These are phyloP conservation scores for Callospermophilus lateralis DNA, from an alignment of 2,113 vertebrate genomes.

Conservation along the genomic window DNA sequence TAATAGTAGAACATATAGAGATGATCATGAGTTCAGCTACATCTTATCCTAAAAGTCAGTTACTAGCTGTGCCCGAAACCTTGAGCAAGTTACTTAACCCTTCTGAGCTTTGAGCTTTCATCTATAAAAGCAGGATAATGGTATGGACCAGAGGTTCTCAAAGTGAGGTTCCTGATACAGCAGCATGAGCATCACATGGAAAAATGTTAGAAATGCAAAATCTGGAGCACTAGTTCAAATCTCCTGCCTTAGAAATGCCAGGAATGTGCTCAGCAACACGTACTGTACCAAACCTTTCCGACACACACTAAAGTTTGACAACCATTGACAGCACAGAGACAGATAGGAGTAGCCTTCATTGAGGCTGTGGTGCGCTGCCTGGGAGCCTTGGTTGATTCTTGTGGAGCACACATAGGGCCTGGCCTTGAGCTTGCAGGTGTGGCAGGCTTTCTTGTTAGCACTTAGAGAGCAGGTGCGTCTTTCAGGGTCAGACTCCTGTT, in stretches of 20 bases:
- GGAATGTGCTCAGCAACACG: background rate
- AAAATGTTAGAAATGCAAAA: background rate
- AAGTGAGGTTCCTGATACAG: background rate
- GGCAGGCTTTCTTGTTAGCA: background rate
- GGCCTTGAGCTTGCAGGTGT: background rate
- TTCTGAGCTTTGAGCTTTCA: background rate
- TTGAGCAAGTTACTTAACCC: background rate
- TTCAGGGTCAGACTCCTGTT: background rate
- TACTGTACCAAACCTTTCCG: background rate
- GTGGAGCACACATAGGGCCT: background rate
- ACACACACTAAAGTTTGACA: background rate
- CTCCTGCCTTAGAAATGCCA: background rate
- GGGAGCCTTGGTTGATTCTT: background rate
- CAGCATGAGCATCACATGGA: background rate
- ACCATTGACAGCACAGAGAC: background rate
- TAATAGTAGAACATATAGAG: background rate
- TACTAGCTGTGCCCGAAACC: background rate
- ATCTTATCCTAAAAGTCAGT: background rate
- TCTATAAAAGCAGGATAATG: background rate
- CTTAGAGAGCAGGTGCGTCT: background rate
- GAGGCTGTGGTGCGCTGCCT: background rate
- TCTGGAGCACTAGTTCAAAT: background rate
- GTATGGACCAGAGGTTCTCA: background rate
- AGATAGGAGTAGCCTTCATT: background rate
- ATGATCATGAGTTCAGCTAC: background rate